Evolutionary conservation across 2,888 invertebrate species (phyloP).

Genomic region (Glyphotaelius pellucidus): DNA sequence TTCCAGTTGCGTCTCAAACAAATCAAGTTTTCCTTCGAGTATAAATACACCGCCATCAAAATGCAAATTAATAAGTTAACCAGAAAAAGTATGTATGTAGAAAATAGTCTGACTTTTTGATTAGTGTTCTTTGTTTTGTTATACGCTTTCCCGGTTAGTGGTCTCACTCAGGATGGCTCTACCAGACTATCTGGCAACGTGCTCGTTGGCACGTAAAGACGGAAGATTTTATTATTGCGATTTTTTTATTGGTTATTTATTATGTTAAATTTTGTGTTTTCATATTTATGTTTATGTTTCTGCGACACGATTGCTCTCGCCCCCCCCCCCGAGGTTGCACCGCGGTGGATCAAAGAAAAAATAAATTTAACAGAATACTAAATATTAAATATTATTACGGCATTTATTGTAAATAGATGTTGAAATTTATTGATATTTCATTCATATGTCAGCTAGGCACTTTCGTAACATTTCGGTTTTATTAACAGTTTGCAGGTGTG

Average conservation of each 20-base stretch:
- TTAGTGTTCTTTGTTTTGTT: neutral
- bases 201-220: slow-evolving; percentile 42
- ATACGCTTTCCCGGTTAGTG: neutral
- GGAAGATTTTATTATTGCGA: slow-evolving; percentile 22
- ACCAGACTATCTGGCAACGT: slow-evolving; percentile 51
- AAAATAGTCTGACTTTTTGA: neutral
- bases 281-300: neutral
- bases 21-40: neutral
- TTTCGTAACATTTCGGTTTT: neutral
- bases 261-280: neutral
- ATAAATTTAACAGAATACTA: neutral
- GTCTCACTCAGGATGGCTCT: neutral
- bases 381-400: neutral
- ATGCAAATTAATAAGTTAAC: neutral
- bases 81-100: neutral
- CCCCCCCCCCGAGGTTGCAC: neutral
- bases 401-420: too few relatives aligned
- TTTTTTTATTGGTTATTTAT: neutral
- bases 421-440: neutral
- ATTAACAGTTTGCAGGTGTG: neutral
- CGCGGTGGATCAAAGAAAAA: neutral
- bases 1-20: neutral
- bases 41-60: neutral
- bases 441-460: neutral
- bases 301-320: neutral